Conservation (phyloP, 2,113 vertebrate genomes). For the Sapajus apella region DNA sequence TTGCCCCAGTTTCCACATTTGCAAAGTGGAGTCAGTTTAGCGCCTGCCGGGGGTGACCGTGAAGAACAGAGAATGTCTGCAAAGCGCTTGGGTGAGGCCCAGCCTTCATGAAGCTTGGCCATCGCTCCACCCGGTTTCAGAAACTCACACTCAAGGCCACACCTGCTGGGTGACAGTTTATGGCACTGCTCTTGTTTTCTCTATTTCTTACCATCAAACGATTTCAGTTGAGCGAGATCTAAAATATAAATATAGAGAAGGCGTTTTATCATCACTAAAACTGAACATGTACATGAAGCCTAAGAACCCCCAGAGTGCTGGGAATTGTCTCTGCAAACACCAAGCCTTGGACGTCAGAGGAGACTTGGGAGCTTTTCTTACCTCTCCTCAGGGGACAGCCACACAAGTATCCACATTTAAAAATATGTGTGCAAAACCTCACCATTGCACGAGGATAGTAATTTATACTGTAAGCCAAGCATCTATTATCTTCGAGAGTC, state of each 20-base stretch:
- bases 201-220: background rate
- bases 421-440: fast-evolving
- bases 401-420: fast-evolving
- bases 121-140: background rate
- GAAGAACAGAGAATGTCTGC: fast-evolving
- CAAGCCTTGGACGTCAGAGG: fast-evolving
- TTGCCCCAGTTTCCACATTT: background rate
- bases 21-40: fast-evolving
- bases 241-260: too few relatives aligned
- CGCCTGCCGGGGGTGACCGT: fast-evolving
- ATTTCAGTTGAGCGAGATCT: background rate
- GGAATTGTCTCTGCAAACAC: fast-evolving
- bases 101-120: fast-evolving
- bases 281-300: fast-evolving
- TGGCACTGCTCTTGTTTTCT: fast-evolving
- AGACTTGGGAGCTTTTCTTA: fast-evolving
- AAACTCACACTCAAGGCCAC: background rate
- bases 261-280: background rate
- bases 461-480: background rate
- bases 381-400: background rate
- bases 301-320: fast-evolving
- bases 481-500: background rate
- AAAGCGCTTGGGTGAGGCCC: fast-evolving
- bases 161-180: fast-evolving
- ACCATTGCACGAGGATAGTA: fast-evolving